Percentiles rank a stretch among this genome's conserved stretches.
Conservation (phyloP, 92 coral and sea anemone genomes). For the Blastomussa wellsi region DNA sequence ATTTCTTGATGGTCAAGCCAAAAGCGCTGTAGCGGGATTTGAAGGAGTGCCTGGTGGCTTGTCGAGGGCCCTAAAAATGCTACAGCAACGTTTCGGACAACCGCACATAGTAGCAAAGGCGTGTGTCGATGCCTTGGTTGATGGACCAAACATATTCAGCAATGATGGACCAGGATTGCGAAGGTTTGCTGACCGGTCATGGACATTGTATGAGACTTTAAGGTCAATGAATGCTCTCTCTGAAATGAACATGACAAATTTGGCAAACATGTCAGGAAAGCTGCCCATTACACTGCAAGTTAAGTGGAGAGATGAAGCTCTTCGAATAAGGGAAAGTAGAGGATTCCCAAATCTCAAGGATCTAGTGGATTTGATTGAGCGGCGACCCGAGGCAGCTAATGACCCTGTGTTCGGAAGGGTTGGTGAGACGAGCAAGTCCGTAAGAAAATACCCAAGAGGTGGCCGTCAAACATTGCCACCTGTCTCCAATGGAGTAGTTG, state of each 20-base stretch:
- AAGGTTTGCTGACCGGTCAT: conserved; percentile 46
- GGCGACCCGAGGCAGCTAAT: conserved; percentile 51
- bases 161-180: no score
- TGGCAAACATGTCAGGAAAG: no score
- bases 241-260: no score
- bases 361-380: conserved; percentile 54
- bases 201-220: conserved; percentile 59
- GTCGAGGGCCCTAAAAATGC: conserved; percentile 44
- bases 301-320: conserved; percentile 61
- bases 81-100: conserved; percentile 57
- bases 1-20: no score
- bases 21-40: no score
- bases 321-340: conserved; percentile 39
- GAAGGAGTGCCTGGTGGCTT: conserved; percentile 61
- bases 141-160: conserved; percentile 52
- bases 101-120: conserved; percentile 64
- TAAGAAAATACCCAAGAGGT: no score
- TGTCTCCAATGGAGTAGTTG: conserved; percentile 3
- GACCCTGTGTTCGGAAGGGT: conserved; percentile 41
- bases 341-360: conserved; percentile 41
- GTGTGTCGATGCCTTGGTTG: conserved; percentile 50
- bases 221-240: conserved; percentile 62
- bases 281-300: no score
- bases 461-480: no score
- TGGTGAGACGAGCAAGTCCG: conserved; percentile 24